Evolutionary conservation across 2,797 vertebrate species (phyloP).

Genomic region (Spondyliosoma cantharus): DNA sequence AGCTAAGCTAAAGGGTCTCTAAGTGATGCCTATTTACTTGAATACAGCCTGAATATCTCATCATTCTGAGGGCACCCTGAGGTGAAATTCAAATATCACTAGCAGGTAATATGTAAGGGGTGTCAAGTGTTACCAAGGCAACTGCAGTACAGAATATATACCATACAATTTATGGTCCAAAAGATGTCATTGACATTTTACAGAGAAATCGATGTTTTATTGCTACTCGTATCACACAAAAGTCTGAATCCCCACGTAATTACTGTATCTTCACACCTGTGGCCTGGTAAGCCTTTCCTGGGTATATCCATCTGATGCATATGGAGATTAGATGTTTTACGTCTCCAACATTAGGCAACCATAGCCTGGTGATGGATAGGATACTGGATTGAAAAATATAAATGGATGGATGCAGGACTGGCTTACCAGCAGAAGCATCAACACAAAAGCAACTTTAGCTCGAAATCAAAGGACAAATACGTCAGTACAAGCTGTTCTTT

Average conservation of each 20-base stretch:
- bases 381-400: no score
- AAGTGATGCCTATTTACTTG: conserved; percentile 41
- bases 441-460: not conserved
- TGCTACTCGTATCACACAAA: not conserved
- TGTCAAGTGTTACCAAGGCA: conserved; percentile 42
- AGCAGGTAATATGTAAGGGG: not conserved
- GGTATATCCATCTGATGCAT: not conserved
- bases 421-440: not conserved
- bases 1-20: conserved; percentile 50
- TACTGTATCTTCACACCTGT: not conserved
- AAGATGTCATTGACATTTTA: conserved; percentile 1
- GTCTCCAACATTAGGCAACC: not conserved
- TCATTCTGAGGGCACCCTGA: conserved; percentile 28
- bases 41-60: conserved; percentile 36
- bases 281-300: not conserved
- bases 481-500: no score
- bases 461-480: not conserved
- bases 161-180: not conserved
- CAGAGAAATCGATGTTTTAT: not conserved
- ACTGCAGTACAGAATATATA: conserved; percentile 1
- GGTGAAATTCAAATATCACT: conserved; percentile 52
- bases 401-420: not conserved
- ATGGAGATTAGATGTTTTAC: not conserved
- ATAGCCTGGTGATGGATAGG: no score
- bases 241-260: not conserved